phyloP scores from a whole-genome alignment of 2,797 vertebrate species.

The Falco peregrinus region DNA sequence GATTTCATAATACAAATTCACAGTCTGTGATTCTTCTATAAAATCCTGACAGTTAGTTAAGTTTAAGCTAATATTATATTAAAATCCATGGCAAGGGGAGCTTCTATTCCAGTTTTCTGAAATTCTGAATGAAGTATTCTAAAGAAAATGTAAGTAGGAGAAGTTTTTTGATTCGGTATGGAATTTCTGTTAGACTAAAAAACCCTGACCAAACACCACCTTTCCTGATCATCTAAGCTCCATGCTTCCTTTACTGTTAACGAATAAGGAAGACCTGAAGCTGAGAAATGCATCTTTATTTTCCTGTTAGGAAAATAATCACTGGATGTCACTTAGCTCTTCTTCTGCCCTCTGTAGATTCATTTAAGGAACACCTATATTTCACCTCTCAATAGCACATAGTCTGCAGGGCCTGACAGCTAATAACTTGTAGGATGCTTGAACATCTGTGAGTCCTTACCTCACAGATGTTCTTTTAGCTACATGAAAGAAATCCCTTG shows the following conservation, averaged over 20 bases:
- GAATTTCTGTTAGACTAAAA: neutral
- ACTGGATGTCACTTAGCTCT: neutral
- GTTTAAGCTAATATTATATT: neutral
- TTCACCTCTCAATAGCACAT: conserved; percentile 3
- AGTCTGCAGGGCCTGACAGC: neutral
- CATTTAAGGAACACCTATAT: neutral
- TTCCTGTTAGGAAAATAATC: neutral
- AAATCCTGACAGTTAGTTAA: neutral
- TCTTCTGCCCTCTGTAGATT: neutral
- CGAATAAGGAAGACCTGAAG: neutral
- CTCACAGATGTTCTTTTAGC: conserved; percentile 59
- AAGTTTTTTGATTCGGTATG: neutral
- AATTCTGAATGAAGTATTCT: neutral
- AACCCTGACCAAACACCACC: fast-evolving
- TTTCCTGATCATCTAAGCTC: neutral
- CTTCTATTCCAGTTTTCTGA: neutral
- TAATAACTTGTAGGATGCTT: conserved; percentile 33
- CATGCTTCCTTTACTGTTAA: neutral
- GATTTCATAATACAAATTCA: neutral
- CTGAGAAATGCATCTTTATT: neutral
- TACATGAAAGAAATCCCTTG: conserved; percentile 64
- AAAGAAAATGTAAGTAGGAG: neutral
- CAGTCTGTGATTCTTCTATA: neutral
- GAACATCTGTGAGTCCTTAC: conserved; percentile 60
- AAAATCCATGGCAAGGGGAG: neutral